phyloP scores from a whole-genome alignment of 1,140 invertebrate genomes.

The Protaetia brevitarsis region DNA sequence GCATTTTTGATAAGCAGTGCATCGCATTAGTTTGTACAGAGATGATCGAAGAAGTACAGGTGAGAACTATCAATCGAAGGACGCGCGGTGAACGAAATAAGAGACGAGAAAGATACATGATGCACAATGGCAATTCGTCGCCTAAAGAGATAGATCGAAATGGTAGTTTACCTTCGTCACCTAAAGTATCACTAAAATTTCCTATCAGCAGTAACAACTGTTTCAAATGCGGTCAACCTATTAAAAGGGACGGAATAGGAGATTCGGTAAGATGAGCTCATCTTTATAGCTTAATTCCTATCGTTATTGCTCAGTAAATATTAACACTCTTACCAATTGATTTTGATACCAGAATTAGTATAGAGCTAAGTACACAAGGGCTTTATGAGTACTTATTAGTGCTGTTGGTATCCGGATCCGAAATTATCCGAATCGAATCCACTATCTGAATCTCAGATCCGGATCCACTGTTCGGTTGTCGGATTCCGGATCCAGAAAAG shows the following conservation, averaged over 20 bases:
- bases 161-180: background rate
- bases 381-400: too few species aligned
- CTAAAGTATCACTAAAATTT: background rate
- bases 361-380: too few species aligned
- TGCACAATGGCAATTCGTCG: background rate
- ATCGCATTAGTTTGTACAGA: background rate
- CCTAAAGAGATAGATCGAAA: conserved; percentile 1
- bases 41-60: conserved; percentile 32
- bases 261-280: background rate
- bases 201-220: conserved; percentile 20
- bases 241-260: background rate
- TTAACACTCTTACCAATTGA: too few species aligned
- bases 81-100: conserved; percentile 42
- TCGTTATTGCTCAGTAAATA: too few species aligned
- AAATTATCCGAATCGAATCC: too few species aligned
- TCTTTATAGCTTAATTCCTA: too few species aligned
- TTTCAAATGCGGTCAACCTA: conserved; percentile 13
- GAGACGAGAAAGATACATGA: conserved; percentile 41
- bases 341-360: too few species aligned
- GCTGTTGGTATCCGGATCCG: too few species aligned
- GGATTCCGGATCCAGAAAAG: too few species aligned
- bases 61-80: conserved; percentile 35
- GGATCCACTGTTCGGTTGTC: too few species aligned
- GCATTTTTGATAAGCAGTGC: background rate
- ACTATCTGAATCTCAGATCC: too few species aligned